Evolutionary conservation across 2,113 vertebrate species (phyloP).

Genomic region (Psammodynastes pulverulentus): DNA sequence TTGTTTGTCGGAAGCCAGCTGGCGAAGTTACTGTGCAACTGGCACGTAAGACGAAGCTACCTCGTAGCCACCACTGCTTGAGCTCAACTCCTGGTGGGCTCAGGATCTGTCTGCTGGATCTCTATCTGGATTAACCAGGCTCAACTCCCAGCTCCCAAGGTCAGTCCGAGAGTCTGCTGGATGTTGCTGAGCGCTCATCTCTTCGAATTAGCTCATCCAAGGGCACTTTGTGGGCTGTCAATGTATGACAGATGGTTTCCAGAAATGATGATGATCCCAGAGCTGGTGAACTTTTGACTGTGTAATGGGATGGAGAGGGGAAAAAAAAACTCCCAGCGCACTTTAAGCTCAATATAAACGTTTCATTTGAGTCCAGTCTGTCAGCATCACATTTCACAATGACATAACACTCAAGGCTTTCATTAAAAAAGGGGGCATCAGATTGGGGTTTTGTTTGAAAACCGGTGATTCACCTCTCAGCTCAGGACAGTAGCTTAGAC

Average conservation of each 20-base stretch:
- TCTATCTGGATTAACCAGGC: neutral
- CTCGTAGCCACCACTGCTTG: neutral
- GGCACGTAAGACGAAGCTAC: neutral
- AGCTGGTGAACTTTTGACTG: neutral
- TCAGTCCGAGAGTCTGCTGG: neutral
- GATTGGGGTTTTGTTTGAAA: neutral
- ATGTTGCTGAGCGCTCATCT: neutral
- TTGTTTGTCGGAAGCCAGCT: neutral
- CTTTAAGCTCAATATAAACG: neutral
- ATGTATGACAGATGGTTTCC: neutral
- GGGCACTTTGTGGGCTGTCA: neutral
- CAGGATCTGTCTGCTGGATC: neutral
- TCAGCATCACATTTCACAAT: neutral
- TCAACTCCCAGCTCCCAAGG: neutral
- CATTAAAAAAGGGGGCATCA: neutral
- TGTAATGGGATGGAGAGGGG: neutral
- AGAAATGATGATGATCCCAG: neutral
- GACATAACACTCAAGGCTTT: neutral
- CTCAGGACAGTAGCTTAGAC: neutral
- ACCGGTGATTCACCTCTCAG: neutral
- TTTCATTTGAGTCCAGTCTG: neutral
- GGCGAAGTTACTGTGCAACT: neutral
- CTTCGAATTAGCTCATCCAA: neutral
- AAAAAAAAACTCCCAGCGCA: neutral
- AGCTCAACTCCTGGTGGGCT: neutral